Evolutionary conservation across 2,888 invertebrate genomes (phyloP).

Genomic region (Drosophila acutilabella): DNA sequence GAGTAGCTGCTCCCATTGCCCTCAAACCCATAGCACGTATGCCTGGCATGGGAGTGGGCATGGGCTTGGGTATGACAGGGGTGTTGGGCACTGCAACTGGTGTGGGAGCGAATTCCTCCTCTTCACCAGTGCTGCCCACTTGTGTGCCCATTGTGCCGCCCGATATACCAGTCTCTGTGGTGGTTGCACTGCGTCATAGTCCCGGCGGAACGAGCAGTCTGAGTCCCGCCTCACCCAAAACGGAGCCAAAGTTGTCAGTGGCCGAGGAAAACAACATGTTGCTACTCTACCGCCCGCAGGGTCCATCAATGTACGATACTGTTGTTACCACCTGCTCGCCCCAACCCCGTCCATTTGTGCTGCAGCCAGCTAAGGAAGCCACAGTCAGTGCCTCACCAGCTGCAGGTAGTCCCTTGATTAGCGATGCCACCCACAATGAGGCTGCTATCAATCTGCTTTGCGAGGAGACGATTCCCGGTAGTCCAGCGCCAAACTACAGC

Average conservation of each 20-base stretch:
- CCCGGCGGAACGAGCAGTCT: conserved; percentile 11
- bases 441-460: conserved; percentile 91
- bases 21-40: conserved; percentile 60
- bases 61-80: neutral
- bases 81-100: too few relatives aligned
- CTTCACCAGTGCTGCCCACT: conserved; percentile 5
- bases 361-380: conserved; percentile 47
- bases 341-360: conserved; percentile 45
- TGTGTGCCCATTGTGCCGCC: conserved; percentile 79
- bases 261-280: conserved; percentile 21
- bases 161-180: conserved; percentile 80
- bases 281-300: conserved; percentile 11
- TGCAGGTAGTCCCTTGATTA: conserved; percentile 54
- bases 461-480: conserved; percentile 96
- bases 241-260: conserved; percentile 4
- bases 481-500: conserved; percentile 89
- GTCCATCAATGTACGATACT: conserved; percentile 3
- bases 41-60: conserved; percentile 2
- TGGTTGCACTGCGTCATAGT: conserved; percentile 65
- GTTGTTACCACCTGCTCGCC: conserved; percentile 6
- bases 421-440: conserved; percentile 85
- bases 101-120: neutral
- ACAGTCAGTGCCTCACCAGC: conserved; percentile 49
- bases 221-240: conserved; percentile 44
- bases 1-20: conserved; percentile 66